Evolutionary conservation across 2,797 vertebrate genomes (phyloP).

Genomic region (Leptoclinus maculatus): DNA sequence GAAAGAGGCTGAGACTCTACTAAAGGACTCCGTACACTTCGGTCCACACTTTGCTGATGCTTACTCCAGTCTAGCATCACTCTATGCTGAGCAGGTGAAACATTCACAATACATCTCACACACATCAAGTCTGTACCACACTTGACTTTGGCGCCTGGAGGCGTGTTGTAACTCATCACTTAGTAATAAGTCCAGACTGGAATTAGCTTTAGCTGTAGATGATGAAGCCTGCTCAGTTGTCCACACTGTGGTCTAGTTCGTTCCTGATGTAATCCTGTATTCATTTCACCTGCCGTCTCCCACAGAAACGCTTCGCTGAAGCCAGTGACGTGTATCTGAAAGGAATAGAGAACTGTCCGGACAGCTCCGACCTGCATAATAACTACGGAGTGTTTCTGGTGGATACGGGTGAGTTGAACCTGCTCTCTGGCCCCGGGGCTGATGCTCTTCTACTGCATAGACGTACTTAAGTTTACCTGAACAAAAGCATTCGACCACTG

Average conservation of each 20-base stretch:
- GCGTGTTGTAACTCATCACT: neutral
- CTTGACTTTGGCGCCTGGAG: neutral
- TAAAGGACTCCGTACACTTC: constrained; percentile 89
- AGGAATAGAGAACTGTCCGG: constrained; percentile 93
- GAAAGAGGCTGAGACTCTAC: constrained; percentile 87
- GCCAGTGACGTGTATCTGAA: constrained; percentile 91
- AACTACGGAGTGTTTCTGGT: constrained; percentile 98
- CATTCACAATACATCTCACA: neutral
- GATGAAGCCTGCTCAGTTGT: neutral
- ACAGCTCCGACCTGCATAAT: constrained; percentile 95
- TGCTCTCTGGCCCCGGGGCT: neutral
- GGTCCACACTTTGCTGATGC: constrained; percentile 95
- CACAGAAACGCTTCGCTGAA: constrained; percentile 89
- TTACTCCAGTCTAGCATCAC: constrained; percentile 94
- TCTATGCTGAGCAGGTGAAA: constrained; percentile 94
- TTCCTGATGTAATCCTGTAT: neutral
- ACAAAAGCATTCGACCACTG: neutral
- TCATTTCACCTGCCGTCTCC: constrained; percentile 35
- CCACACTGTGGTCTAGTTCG: neutral
- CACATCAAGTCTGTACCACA: neutral
- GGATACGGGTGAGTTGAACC: constrained; percentile 88
- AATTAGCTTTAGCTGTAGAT: neutral
- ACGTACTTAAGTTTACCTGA: neutral
- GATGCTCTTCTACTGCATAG: neutral
- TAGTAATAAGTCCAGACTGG: neutral